A percentile compares a stretch with the other conserved stretches of the same genome.
Conservation (phyloP, 2,797 vertebrate genomes). For the Brachyrhaphis roseni region DNA sequence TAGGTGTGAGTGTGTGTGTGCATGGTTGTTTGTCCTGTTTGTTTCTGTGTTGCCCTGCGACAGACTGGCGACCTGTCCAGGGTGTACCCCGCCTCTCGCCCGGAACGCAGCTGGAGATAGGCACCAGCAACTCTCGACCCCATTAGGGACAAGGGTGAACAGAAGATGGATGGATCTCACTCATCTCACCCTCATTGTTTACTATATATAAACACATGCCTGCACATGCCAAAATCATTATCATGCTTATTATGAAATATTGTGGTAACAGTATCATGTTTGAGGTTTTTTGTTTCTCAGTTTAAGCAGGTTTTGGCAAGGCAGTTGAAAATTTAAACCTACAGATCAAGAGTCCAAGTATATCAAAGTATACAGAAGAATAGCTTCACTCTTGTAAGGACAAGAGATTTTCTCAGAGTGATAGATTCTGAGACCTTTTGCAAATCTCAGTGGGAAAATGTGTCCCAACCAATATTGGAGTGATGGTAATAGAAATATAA, state of each 20-base stretch:
- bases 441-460: not conserved
- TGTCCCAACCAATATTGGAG: not conserved
- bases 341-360: not conserved
- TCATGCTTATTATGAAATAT: not conserved
- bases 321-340: not conserved
- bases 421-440: not conserved
- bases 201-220: not conserved
- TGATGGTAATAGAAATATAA: not conserved
- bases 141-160: too few species aligned
- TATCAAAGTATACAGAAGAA: not conserved
- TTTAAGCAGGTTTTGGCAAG: not conserved
- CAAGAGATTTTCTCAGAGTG: not conserved
- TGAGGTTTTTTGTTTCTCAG: not conserved
- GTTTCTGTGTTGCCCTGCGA: too few species aligned
- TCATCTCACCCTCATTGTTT: not conserved
- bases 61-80: too few species aligned
- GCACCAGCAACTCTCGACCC: too few species aligned
- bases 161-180: too few species aligned
- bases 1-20: too few species aligned
- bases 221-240: not conserved
- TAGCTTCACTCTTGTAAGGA: not conserved
- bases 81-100: too few species aligned
- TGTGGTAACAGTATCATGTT: not conserved
- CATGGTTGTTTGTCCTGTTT: too few species aligned
- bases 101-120: too few species aligned